Evolutionary conservation across 2,888 invertebrate species (phyloP).

Genomic region (Agriopis aurantiaria): DNA sequence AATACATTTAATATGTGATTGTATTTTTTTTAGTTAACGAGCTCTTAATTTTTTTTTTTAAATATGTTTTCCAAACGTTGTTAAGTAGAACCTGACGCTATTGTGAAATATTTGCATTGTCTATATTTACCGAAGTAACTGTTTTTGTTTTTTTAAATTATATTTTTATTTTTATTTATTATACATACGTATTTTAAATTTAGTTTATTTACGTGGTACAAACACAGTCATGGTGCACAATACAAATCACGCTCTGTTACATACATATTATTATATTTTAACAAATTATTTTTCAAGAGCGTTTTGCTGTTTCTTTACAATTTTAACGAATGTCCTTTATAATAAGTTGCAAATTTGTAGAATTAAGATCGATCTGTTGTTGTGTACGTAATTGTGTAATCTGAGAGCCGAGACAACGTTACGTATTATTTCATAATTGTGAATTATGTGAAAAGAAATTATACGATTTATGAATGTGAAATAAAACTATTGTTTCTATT

Average conservation of each 20-base stretch:
- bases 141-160: too few species aligned
- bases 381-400: conserved; percentile 58
- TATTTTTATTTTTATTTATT: background rate
- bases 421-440: conserved; percentile 66
- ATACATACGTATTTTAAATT: too few species aligned
- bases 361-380: conserved; percentile 57
- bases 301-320: conserved; percentile 42
- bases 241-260: background rate
- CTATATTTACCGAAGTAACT: too few species aligned
- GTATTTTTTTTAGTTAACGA: too few species aligned
- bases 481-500: conserved; percentile 34
- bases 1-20: too few species aligned
- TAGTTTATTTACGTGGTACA: background rate
- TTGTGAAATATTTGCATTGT: too few species aligned
- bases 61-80: too few species aligned
- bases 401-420: conserved; percentile 57
- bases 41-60: too few species aligned
- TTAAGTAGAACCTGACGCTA: too few species aligned
- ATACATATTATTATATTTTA: background rate
- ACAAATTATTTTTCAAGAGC: background rate
- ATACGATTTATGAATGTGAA: conserved; percentile 82
- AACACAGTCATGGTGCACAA: conserved; percentile 25
- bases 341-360: conserved; percentile 49
- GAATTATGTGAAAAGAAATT: conserved; percentile 68
- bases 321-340: conserved; percentile 48